phyloP scores from a whole-genome alignment of 2,888 invertebrate genomes.

The Synanthedon tipuliformis region DNA sequence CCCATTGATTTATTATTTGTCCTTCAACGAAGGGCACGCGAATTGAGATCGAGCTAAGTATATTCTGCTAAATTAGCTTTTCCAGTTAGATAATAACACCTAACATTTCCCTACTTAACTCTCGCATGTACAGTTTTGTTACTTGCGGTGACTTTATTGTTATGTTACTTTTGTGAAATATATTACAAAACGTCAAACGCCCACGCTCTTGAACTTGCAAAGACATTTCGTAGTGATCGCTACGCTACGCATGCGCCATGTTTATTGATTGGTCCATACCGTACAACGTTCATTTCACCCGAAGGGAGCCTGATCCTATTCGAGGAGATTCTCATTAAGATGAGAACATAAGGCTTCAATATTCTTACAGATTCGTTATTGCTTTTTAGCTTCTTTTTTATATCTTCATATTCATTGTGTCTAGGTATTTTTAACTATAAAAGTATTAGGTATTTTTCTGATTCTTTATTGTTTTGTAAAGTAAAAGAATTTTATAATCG shows the following conservation, averaged over 20 bases:
- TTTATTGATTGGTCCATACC: slow-evolving; percentile 47
- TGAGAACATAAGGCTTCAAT: background rate
- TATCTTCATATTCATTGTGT: too few species aligned
- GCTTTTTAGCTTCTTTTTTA: too few species aligned
- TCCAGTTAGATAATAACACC: too few species aligned
- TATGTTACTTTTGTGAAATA: background rate
- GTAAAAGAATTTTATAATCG: too few species aligned
- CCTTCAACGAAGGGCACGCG: background rate
- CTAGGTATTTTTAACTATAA: too few species aligned
- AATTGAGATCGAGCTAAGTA: background rate
- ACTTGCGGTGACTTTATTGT: slow-evolving; percentile 1
- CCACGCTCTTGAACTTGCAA: slow-evolving; percentile 17
- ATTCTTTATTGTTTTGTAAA: too few species aligned
- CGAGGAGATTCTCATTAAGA: background rate
- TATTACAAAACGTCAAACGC: slow-evolving; percentile 16
- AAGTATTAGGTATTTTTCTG: too few species aligned
- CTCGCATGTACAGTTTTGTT: too few species aligned
- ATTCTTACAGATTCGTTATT: background rate
- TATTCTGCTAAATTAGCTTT: too few species aligned
- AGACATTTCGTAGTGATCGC: slow-evolving; percentile 7
- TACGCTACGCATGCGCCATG: slow-evolving; percentile 62
- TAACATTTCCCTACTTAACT: too few species aligned
- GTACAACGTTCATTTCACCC: slow-evolving; percentile 33
- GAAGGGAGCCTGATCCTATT: slow-evolving; percentile 16
- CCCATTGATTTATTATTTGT: background rate